Evolutionary conservation across 30 jellyfish, hydroid and myxozoan species (phyloP).

Genomic region (Pelagia noctiluca): DNA sequence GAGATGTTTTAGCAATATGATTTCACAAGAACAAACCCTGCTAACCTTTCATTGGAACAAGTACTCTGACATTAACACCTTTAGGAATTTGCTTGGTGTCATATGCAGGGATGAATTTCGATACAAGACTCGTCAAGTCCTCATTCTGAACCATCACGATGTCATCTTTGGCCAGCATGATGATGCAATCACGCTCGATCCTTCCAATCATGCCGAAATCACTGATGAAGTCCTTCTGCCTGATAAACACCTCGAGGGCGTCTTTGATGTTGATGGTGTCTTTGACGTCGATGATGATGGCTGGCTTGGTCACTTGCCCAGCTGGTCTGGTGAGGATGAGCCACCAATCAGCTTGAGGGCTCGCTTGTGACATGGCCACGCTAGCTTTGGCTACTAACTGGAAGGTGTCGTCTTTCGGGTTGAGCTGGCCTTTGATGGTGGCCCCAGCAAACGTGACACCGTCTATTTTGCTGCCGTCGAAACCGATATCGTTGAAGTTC

Average conservation of each 20-base stretch:
- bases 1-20: too few relatives aligned
- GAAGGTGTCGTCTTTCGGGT: constrained; percentile 26
- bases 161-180: constrained; percentile 69
- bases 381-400: constrained; percentile 61
- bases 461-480: constrained; percentile 39
- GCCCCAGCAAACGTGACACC: constrained; percentile 61
- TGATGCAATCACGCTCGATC: constrained; percentile 58
- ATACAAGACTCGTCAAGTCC: constrained; percentile 11
- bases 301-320: constrained; percentile 47
- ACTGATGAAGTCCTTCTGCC: constrained; percentile 50
- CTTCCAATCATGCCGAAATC: constrained; percentile 68
- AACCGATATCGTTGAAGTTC: constrained; percentile 65
- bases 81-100: constrained; percentile 68
- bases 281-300: constrained; percentile 42
- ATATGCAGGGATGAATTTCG: constrained; percentile 17
- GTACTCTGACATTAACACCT: constrained; percentile 63
- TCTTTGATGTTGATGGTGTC: constrained; percentile 50
- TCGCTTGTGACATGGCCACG: constrained; percentile 31
- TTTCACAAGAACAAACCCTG: too few relatives aligned
- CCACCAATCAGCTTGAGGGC: constrained; percentile 39
- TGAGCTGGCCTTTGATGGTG: constrained; percentile 36
- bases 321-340: constrained; percentile 51
- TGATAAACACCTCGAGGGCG: constrained; percentile 53
- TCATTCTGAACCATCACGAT: constrained; percentile 58
- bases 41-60: constrained; percentile 68